Evolutionary conservation across 2,888 invertebrate species (phyloP), one percentile per base, ranked within the genome.

Genomic region (Drosophila paramelanica): DNA sequence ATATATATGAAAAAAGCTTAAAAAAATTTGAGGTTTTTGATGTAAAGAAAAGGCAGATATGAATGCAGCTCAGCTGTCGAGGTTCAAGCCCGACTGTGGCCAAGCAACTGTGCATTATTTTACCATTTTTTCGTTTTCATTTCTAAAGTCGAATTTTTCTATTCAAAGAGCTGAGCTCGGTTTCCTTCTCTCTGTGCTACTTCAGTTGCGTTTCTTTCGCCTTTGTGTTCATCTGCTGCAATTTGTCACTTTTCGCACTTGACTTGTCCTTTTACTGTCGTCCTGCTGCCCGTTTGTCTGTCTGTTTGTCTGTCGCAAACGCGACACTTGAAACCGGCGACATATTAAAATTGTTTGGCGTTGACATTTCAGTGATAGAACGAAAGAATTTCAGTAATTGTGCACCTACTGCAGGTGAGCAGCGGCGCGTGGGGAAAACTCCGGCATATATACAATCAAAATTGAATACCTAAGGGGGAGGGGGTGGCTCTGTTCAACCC

Each of bases 171-270:
- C 51, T 5, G 47, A 59, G 50, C 57, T 57, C 51, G 36, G 33
- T 38, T 38, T 27, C 53, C 33, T 56, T 52, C n/a, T 52, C n/a
- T 36, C 13, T 53, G 52, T n/a, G 31, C 58, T 36, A 31, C 20
- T 31, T 31, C 27, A 8, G 8, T 31, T 10, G 31, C 59, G 33
- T 42, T 56, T 46, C 17, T 43, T 23, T 50, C 11, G 45, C 41
- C 52, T 71, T 78, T 66, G 67, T 68, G 59, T 60, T 49, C 53
- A 53, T 58, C 60, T 66, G 64, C 51, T 78, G 88, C 81, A 83
- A 87, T 83, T 81, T 83, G 85, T 87, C 88, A 87, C 76, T 71
- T 75, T 81, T 78, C 69, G 75, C 88, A 83, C 81, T 82, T 71
- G 67, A 58, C 56, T 57, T 72, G 75, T 76, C 69, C 79, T 69